phyloP scores from a whole-genome alignment of 2,113 vertebrate genomes.

The Mystacornis crossleyi region DNA sequence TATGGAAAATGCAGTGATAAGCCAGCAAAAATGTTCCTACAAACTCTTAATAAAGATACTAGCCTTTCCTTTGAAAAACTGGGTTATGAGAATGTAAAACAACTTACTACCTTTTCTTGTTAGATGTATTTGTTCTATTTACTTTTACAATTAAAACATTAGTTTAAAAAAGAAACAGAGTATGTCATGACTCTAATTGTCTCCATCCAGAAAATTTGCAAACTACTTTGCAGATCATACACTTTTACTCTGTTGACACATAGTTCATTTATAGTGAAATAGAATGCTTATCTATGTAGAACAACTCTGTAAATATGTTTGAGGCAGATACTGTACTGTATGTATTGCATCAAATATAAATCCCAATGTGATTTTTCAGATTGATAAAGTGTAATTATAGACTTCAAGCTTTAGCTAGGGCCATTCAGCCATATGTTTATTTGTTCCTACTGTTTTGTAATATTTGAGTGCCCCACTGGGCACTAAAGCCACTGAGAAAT shows the following conservation, averaged over 20 bases:
- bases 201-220: neutral
- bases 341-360: neutral
- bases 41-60: neutral
- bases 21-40: neutral
- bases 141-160: neutral
- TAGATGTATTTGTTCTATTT: neutral
- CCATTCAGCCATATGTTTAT: neutral
- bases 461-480: neutral
- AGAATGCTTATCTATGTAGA: neutral
- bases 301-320: neutral
- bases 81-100: neutral
- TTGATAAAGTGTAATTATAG: neutral
- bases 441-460: neutral
- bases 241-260: neutral
- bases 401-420: neutral
- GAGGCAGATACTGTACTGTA: neutral
- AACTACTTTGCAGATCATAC: neutral
- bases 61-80: neutral
- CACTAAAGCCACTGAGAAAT: neutral
- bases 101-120: neutral
- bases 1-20: neutral
- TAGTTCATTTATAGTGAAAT: neutral
- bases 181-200: neutral
- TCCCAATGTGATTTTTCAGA: neutral
- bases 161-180: neutral